Base-by-base conservation (phyloP, 2,113 vertebrate species). In the Anhinga rufa region DNA sequence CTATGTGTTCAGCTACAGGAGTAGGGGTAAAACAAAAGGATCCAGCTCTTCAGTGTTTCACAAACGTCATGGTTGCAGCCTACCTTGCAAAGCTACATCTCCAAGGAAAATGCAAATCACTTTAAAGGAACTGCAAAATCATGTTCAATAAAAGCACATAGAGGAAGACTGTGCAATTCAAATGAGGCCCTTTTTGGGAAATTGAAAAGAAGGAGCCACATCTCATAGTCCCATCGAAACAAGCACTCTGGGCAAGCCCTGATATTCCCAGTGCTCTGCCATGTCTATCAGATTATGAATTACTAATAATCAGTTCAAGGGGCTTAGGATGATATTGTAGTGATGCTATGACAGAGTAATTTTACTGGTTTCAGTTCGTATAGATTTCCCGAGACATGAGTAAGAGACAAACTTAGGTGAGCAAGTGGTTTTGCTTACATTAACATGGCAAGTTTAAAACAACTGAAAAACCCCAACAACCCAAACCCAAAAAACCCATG, bases 401-500 rank as follows among this genome's bases (percentile, higher is more conserved):
- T 36, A 51, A 51, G 9, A 83, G 8, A 8, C 36, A 58, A 93
- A 75, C 20, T 31, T 24, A 34, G 31, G 18, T 42, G 20, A 72
- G 24, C 17, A 78, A 72, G 68, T 34, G 19, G 26, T 55, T 93
- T 80, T 92, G 48, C 22, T 77, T 74, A 55, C 0, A 1, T 9
- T 57, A 85, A 71, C 31, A 76, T 0, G 29, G 6, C 4, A 7
- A 83, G n/a, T 24, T 77, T 42, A 60, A 93, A 87, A 64, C 9
- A 58, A 82, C 3, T 17, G 42, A 83, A 94, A 40, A 36, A 2
- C 4, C 6, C 38, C 75, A 84, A 76, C 12, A 74, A 51, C 5
- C 3, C 68, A 81, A 38, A 17, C 6, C 17, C 6, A 5, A 18
- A 69, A 58, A 16, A 0, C 1, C 2, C 20, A 54, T 3, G 1